These are phyloP conservation scores for Heliothis peltigera DNA, from an alignment of 2,888 invertebrate species.

Conservation along the genomic window DNA sequence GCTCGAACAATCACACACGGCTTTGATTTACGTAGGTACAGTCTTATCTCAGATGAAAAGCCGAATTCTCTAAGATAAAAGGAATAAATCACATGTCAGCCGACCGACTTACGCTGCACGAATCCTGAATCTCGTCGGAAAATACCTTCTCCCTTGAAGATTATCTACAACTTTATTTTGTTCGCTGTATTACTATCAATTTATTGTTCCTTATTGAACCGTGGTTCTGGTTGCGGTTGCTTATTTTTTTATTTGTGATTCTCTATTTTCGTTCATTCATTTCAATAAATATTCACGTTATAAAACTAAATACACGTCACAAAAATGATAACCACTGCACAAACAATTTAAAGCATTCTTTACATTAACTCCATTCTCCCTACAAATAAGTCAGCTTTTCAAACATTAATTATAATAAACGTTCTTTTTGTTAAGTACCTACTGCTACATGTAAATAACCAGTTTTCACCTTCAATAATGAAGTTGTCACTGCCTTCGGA, in stretches of 20 bases:
- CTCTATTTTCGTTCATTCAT: constrained; percentile 16
- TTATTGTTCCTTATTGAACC: constrained; percentile 56
- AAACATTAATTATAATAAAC: too few species aligned
- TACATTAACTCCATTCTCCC: too few species aligned
- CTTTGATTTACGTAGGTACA: constrained; percentile 82
- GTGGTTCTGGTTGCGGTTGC: constrained; percentile 32
- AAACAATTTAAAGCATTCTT: too few species aligned
- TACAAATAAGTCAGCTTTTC: too few species aligned
- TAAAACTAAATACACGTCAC: too few species aligned
- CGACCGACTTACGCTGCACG: constrained; percentile 81
- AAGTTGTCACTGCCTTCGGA: constrained; percentile 78
- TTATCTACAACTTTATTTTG: constrained; percentile 64
- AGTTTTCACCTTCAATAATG: constrained; percentile 67
- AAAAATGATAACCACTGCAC: too few species aligned
- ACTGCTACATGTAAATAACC: constrained; percentile 33
- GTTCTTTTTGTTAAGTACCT: too few species aligned
- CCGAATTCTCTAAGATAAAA: constrained; percentile 81
- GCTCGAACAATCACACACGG: constrained; percentile 74
- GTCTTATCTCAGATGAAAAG: constrained; percentile 82
- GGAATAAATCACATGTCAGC: constrained; percentile 86
- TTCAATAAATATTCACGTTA: constrained; percentile 7
- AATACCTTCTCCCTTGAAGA: constrained; percentile 64
- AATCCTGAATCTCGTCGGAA: constrained; percentile 60
- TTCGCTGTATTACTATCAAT: constrained; percentile 61
- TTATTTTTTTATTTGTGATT: constrained; percentile 33